Evolutionary conservation across 2,888 invertebrate genomes (phyloP), one percentile per base, ranked within the genome.

Genomic region (Pachliopta kotzebuea): DNA sequence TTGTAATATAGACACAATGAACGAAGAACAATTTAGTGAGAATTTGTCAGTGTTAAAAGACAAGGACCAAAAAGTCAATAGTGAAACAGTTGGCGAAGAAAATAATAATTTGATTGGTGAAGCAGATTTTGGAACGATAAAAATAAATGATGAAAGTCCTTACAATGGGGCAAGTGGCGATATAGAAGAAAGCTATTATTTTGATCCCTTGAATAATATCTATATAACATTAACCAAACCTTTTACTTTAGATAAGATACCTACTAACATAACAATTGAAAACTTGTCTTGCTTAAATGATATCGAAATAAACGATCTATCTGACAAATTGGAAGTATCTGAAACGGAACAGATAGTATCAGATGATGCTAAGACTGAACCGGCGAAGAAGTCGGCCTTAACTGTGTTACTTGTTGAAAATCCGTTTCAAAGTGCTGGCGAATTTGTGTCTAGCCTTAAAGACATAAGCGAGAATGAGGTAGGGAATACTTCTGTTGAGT

Each of bases 371-470:
- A 56, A 49, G 9, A 37, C 37, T 29, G 31, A 29, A 42, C 37
- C 52, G n/a, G 45, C 62, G 17, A 80, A 83, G 73, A 84, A 78
- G 78, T 84, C 79, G 66, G 77, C 81, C 58, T 79, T 87, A 68
- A 84, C 78, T 79, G 75, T 81, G 66, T 79, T 88, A 66, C 79
- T 88, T 69, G 83, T 87, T 69, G 82, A 84, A 74, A 84, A 79
- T 70, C 71, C 79, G 63, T 77, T 79, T 74, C 79, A 82, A 76
- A 74, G 71, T 71, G 74, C 72, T 69, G 77, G 77, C 70, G 77
- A 76, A 70, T 68, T 68, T 29, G 18, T 53, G n/a, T 53, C 62
- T 21, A 59, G 37, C 45, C 23, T 54, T 63, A 57, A 58, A 62
- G 53, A 61, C 57, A 65, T 60, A 50, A 68, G 37, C 53, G 57